Base-by-base conservation (phyloP, 2,797 vertebrate genomes). In the Microctenopoma lineatum region DNA sequence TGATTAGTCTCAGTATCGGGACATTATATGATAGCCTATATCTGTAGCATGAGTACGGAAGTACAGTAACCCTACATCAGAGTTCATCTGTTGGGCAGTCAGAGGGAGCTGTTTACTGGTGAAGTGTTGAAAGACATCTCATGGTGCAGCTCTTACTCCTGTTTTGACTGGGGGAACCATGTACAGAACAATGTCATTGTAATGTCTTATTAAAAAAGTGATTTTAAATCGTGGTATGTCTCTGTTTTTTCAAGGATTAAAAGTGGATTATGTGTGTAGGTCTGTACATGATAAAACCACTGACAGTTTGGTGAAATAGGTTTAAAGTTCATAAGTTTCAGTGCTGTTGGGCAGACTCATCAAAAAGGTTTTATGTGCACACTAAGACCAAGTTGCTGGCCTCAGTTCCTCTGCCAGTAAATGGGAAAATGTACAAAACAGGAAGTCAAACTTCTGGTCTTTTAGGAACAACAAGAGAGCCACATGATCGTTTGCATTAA, bases 171-270 rank as follows among this genome's bases (percentile, higher is more conserved):
- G 80, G 89, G 89, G 83, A 90, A 93, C 90, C 87, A 92, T 95
- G 94, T 94, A 94, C 92, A 94, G 92, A 93, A 92, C 87, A 89
- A 90, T 94, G 92, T 94, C 91, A 94, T 92, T 95, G 93, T 93
- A 93, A 93, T 92, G 92, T 93, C 92, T 90, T 94, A 94, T 94
- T 94, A 95, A 93, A 95, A 90, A 94, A 92, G 92, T 92, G 88
- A 93, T 94, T 94, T 93, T 91, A 93, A 93, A 82, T 84, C 76
- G 7, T 74, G 66, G 80, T 80, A 72, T 59, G 86, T 88, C 77
- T 92, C 68, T 84, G 25, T 82, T 86, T 82, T 75, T 75, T 80
- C 26, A 46, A 41, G 13, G 44, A 62, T 45, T 26, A 50, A 53
- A 46, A 5, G 5, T 8, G 42, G 34, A 58, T 59, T 59, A 25